Evolutionary conservation across 2,113 vertebrate species (phyloP), one percentile per base, ranked within the genome.

Genomic region (Ceuthmochares aereus): DNA sequence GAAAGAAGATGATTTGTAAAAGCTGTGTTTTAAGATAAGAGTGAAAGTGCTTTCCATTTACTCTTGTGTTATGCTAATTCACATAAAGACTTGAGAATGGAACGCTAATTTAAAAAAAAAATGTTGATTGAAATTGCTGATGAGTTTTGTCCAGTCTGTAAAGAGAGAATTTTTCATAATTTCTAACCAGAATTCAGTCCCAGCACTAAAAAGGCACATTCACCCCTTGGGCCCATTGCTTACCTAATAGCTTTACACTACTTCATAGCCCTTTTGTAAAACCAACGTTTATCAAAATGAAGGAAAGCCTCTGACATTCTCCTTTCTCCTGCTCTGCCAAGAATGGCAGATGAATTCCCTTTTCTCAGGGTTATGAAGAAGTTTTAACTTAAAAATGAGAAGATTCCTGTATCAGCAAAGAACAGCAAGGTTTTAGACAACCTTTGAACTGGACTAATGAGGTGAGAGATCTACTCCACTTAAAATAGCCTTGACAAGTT

Each of bases 401-500:
- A 91, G 27, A 79, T 80, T 51, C 51, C 45, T 73, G 17, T 87
- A 90, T 83, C 58, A 85, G 58, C 49, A 90, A 82, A 83, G 45
- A n/a, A 83, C 42, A 77, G 59, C n/a, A 85, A 66, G 19, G 26
- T 54, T 90, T 36, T 89, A 42, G 42, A 81, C 19, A 27, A 14
- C 43, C 22, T 81, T 75, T 22, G 59, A 78, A 3, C 14, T 52
- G 73, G 84, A 84, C 34, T 79, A 68, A 74, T 14, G 14, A 7
- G 17, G 26, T 47, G 78, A 78, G 87, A 85, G 37, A 68, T 73
- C 58, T 90, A 87, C 86, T 19, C 90, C 21, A 87, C 87, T 94
- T 79, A 49, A 85, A 95, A 94, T 40, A 92, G 36, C 51, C 45
- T 85, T 87, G 90, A 79, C 74, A 82, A 78, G 62, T 93, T 91